Conservation (phyloP, 2,888 invertebrate genomes). For the Sphaeridia pumilis region DNA sequence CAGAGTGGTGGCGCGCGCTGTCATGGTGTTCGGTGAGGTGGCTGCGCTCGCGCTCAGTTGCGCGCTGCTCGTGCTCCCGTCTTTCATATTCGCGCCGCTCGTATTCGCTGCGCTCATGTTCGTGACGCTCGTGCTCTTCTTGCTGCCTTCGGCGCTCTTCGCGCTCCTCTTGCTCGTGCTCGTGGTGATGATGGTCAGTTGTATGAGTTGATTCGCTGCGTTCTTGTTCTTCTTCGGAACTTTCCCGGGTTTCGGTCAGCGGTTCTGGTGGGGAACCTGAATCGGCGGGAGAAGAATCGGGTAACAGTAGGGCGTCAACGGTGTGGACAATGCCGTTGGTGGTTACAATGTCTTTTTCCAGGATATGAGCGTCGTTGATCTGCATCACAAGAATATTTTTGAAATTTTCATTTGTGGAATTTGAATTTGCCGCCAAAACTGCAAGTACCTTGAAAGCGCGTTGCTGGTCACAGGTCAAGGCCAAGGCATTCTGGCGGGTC, state of each 20-base stretch:
- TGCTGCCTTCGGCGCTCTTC: not conserved
- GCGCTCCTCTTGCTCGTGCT: not conserved
- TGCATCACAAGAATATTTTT: constrained; percentile 30
- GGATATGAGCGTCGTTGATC: constrained; percentile 41
- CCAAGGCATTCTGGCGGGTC: constrained; percentile 39
- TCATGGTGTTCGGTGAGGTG: too few species aligned
- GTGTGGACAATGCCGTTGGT: constrained; percentile 44
- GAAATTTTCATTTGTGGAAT: not conserved
- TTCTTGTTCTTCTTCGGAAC: too few species aligned
- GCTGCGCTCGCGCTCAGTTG: too few species aligned
- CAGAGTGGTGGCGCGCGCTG: too few species aligned
- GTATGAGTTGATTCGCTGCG: not conserved
- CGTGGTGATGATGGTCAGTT: not conserved
- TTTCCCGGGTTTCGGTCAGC: too few species aligned
- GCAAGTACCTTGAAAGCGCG: constrained; percentile 36
- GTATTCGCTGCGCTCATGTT: too few species aligned
- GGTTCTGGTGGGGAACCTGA: too few species aligned
- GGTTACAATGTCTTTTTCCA: constrained; percentile 41
- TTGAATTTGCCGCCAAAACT: not conserved
- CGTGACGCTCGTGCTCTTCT: too few species aligned
- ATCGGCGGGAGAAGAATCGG: too few species aligned
- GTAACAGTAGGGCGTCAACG: constrained; percentile 42
- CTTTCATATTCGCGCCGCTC: too few species aligned
- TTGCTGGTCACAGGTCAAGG: constrained; percentile 39
- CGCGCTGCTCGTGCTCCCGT: too few species aligned